These are phyloP conservation scores for Thelaira solivaga DNA, from an alignment of 2,888 invertebrate genomes.

Conservation along the genomic window DNA sequence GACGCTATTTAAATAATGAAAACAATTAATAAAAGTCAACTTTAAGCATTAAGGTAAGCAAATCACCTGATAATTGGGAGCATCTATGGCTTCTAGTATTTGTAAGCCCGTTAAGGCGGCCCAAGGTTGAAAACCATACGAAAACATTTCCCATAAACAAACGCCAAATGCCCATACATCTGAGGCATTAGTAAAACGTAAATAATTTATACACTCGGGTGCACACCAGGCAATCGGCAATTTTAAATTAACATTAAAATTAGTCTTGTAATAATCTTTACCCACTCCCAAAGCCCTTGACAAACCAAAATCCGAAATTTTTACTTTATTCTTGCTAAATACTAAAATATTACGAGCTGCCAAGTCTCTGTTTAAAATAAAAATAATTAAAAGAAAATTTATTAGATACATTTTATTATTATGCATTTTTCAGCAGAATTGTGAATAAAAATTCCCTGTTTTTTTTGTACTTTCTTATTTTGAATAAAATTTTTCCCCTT, in stretches of 20 bases:
- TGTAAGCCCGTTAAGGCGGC: slow-evolving; percentile 94
- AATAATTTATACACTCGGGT: slow-evolving; percentile 96
- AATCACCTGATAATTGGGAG: slow-evolving; percentile 87
- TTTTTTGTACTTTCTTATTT: too few species aligned
- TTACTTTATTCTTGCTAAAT: slow-evolving; percentile 96
- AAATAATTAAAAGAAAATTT: not conserved
- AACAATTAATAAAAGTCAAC: slow-evolving; percentile 14
- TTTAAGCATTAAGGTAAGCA: not conserved
- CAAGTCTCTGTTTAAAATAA: slow-evolving; percentile 85
- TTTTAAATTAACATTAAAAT: slow-evolving; percentile 97
- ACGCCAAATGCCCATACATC: slow-evolving; percentile 99
- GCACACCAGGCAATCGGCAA: slow-evolving; percentile 99
- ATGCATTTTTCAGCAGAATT: too few species aligned
- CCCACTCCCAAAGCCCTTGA: slow-evolving; percentile 97
- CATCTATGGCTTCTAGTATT: slow-evolving; percentile 96
- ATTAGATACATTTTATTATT: not conserved
- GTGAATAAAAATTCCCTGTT: too few species aligned
- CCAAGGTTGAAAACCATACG: slow-evolving; percentile 99
- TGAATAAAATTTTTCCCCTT: too few species aligned
- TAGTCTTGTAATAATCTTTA: slow-evolving; percentile 99
- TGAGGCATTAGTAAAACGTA: slow-evolving; percentile 96
- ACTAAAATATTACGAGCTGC: slow-evolving; percentile 98
- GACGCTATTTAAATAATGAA: slow-evolving; percentile 78
- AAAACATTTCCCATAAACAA: slow-evolving; percentile 99
- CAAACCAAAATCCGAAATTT: slow-evolving; percentile 98